Conservation (phyloP, 2,113 vertebrate species). For the Hyla sarda region DNA sequence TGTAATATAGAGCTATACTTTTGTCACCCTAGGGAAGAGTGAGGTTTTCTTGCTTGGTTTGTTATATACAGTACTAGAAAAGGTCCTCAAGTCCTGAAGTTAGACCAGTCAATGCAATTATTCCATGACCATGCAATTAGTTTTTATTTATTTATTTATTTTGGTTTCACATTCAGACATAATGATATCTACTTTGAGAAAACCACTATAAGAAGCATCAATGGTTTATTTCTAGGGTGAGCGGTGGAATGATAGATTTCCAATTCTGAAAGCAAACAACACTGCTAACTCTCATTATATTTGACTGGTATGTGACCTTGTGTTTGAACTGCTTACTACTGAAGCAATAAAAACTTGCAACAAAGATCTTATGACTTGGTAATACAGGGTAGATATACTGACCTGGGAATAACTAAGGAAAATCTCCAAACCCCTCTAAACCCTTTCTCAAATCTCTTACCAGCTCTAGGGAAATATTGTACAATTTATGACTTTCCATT, state of each 20-base stretch:
- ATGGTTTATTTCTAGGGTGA: background rate
- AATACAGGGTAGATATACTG: constrained; percentile 11
- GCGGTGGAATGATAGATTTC: background rate
- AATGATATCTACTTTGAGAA: background rate
- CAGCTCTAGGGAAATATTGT: constrained; percentile 10
- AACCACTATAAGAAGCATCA: background rate
- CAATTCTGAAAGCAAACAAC: background rate
- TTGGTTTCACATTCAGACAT: background rate
- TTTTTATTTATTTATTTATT: background rate
- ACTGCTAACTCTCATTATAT: background rate
- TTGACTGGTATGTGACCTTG: background rate
- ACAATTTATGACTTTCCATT: constrained; percentile 23
- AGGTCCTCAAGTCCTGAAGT: too few species aligned
- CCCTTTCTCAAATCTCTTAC: constrained; percentile 29
- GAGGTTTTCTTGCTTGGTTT: too few species aligned
- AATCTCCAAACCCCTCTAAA: constrained; percentile 19
- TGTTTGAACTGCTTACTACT: background rate
- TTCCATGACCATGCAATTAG: too few species aligned
- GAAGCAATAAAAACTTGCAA: background rate
- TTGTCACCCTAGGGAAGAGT: too few species aligned
- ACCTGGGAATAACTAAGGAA: constrained; percentile 8
- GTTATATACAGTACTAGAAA: too few species aligned
- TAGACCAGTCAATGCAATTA: too few species aligned
- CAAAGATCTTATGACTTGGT: background rate
- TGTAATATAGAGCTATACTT: too few species aligned